Evolutionary conservation across 2,888 invertebrate genomes (phyloP), one percentile per base, ranked within the genome.

Genomic region (Galerucella calmariensis): DNA sequence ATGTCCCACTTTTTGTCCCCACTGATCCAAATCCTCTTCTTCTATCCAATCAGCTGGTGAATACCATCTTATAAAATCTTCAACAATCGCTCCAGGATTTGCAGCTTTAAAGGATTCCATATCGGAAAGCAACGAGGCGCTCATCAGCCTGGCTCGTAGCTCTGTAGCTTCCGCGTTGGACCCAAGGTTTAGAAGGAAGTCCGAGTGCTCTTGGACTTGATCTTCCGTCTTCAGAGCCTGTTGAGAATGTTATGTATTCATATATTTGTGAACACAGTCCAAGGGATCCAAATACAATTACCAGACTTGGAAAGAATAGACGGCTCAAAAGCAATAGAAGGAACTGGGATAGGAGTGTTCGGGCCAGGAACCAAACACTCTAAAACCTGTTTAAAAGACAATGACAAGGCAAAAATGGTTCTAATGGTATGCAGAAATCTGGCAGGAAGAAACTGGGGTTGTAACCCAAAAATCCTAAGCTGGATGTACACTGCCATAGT

Each of bases 41-140:
- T 94, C 92, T 63, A 95, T 92, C 95, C 97, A 98, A 86, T 99
- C 99, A 16, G 97, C 90, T 0, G 99, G 99, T 1, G 98, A 99
- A 86, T 98, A 98, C 99, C 99, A 99, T 66, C 96, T 92, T 74
- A 99, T 97, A 85, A 99, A 99, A 86, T 99, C 99, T 84, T 96
- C 97, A 67, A 99, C 88, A 72, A 92, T 90, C 10, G 94, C 93
- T 5, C 94, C 95, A 0, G 98, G 98, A 89, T 99, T 99, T 4
- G 99, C 99, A 2, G 99, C 97, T 89, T 99, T 99, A 87, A 99
- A 99, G 0, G 98, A 95, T 86, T 98, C 97, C 98, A 99, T 98
- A 84, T 99, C 99, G 0, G 98, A 98, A 1, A 96, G 90, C 14
- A 99, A 89, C 0, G 97, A 96, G 0, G 97, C 97, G 86, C 97